phyloP scores from a whole-genome alignment of 2,888 invertebrate species.

The Sicus ferrugineus region DNA sequence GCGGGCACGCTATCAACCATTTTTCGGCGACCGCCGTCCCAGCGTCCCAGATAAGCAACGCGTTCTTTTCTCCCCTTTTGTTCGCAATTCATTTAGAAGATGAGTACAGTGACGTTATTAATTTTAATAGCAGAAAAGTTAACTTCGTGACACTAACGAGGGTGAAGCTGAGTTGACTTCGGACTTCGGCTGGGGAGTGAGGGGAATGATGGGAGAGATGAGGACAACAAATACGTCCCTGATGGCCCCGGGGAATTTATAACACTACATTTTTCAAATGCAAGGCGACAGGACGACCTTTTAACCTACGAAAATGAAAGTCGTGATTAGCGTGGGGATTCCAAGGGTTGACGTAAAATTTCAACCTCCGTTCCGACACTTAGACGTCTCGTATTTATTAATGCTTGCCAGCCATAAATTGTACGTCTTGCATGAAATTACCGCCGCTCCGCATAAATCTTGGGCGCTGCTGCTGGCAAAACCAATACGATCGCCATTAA shows the following conservation, averaged over 20 bases:
- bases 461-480: conserved; percentile 9
- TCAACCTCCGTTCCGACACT: no score
- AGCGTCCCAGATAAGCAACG: no score
- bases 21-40: no score
- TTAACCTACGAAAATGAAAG: no score
- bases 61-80: background rate
- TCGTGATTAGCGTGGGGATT: no score
- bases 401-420: background rate
- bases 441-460: conserved; percentile 4
- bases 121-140: conserved; percentile 30
- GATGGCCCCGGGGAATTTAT: background rate
- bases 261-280: no score
- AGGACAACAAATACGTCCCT: background rate
- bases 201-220: background rate
- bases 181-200: background rate
- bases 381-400: no score
- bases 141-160: conserved; percentile 16
- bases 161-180: background rate
- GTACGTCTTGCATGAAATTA: background rate
- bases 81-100: background rate
- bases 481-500: conserved; percentile 33
- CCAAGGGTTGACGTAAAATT: no score
- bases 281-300: no score
- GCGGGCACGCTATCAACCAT: no score
- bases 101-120: conserved; percentile 33